Percentiles rank a stretch among this genome's conserved stretches.
Conservation (phyloP, 1,140 invertebrate genomes). For the Diprion similis region DNA sequence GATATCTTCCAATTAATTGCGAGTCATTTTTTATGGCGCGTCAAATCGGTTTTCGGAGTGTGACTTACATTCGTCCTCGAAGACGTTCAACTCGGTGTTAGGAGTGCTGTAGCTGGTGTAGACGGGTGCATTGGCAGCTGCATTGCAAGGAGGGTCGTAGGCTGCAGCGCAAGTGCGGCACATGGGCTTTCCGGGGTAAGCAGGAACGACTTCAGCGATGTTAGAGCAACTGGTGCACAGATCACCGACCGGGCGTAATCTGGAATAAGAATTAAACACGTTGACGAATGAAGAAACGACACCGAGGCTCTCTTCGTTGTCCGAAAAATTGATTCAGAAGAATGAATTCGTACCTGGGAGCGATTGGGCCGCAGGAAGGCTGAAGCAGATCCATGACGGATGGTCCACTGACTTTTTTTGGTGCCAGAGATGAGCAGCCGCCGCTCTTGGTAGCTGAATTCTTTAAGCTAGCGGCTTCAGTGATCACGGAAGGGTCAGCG, state of each 20-base stretch:
- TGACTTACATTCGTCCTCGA: neutral
- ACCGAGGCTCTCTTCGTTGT: neutral
- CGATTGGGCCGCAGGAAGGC: neutral
- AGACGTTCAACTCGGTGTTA: neutral
- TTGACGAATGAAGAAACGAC: neutral
- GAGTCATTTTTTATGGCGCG: conserved; percentile 48
- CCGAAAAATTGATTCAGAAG: neutral
- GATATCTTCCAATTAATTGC: conserved; percentile 45
- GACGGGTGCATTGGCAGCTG: neutral
- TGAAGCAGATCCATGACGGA: neutral
- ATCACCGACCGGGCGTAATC: conserved; percentile 1
- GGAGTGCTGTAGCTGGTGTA: neutral
- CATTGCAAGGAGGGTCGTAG: neutral
- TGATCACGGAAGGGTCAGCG: conserved; percentile 30
- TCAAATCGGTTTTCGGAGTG: conserved; percentile 32
- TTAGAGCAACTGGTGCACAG: neutral
- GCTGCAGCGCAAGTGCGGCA: neutral
- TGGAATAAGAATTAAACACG: neutral
- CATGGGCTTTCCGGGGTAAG: neutral
- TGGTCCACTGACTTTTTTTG: neutral
- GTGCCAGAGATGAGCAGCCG: neutral
- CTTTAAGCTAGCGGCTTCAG: conserved; percentile 17
- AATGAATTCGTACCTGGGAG: neutral
- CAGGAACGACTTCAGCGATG: neutral
- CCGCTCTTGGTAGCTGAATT: neutral